Conservation (phyloP, 2,888 invertebrate species). For the Mimachlamys varia region DNA sequence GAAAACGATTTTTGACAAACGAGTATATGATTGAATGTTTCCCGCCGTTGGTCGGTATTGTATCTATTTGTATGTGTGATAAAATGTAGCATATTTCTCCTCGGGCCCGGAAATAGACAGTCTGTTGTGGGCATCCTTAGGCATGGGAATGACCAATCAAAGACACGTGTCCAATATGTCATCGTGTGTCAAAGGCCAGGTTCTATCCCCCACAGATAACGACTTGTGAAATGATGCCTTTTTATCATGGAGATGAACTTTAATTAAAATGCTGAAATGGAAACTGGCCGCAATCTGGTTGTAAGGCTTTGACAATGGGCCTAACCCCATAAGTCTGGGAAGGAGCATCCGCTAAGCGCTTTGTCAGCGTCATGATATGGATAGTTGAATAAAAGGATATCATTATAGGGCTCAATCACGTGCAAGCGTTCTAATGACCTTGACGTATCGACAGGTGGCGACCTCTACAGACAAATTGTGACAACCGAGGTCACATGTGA, state of each 20-base stretch:
- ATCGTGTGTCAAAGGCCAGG: not conserved
- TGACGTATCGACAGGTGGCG: conserved; percentile 13
- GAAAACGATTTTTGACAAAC: not conserved
- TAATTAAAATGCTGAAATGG: conserved; percentile 22
- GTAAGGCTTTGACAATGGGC: not conserved
- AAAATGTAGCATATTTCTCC: too few relatives aligned
- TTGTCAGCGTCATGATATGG: not conserved
- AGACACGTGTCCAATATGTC: not conserved
- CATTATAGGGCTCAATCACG: not conserved
- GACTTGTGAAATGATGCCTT: not conserved
- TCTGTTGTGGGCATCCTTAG: not conserved
- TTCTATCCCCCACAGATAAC: not conserved
- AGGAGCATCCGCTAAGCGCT: not conserved
- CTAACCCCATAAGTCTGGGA: not conserved
- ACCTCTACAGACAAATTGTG: conserved; percentile 26
- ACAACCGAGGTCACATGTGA: conserved; percentile 7
- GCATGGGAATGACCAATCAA: not conserved
- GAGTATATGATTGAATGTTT: not conserved
- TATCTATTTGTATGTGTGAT: not conserved
- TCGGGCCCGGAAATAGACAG: not conserved
- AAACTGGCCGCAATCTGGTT: conserved; percentile 4
- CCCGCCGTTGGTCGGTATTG: not conserved
- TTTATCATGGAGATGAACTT: conserved; percentile 13
- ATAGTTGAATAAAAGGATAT: not conserved
- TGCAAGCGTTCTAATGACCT: conserved; percentile 4